phyloP scores from a whole-genome alignment of 2,888 invertebrate genomes.

The Carterocephalus palaemon region DNA sequence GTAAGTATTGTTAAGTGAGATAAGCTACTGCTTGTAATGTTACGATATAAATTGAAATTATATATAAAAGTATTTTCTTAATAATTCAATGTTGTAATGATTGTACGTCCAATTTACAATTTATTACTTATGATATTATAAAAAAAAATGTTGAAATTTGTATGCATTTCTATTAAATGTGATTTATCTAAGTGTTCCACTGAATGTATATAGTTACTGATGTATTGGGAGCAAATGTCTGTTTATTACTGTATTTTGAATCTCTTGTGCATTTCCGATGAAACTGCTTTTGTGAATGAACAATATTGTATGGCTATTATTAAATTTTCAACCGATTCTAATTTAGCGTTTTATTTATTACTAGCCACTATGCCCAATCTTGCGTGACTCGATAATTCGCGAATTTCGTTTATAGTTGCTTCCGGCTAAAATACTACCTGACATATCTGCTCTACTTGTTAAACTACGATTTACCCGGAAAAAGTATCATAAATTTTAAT shows the following conservation, averaged over 20 bases:
- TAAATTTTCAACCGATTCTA: constrained; percentile 62
- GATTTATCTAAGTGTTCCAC: constrained; percentile 51
- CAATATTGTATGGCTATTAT: constrained; percentile 61
- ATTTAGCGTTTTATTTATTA: constrained; percentile 32
- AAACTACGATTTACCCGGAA: no score
- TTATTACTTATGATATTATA: constrained; percentile 44
- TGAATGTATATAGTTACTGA: constrained; percentile 56
- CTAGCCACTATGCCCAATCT: constrained; percentile 4
- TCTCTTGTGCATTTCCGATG: constrained; percentile 72
- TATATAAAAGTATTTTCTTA: constrained; percentile 59
- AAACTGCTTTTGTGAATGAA: constrained; percentile 70
- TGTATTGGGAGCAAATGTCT: constrained; percentile 59
- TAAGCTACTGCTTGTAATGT: constrained; percentile 63
- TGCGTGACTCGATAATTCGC: no score
- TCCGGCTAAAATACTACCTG: no score
- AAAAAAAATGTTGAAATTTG: constrained; percentile 43
- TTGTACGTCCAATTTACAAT: constrained; percentile 70
- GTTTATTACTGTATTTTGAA: constrained; percentile 62
- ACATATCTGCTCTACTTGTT: no score
- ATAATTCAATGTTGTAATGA: constrained; percentile 55
- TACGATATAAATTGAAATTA: constrained; percentile 49
- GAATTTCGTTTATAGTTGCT: no score
- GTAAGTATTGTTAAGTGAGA: constrained; percentile 64
- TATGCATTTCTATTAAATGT: constrained; percentile 63
- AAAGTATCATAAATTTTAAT: no score